Conservation (phyloP, 2,113 vertebrate species). For the Upupa epops region DNA sequence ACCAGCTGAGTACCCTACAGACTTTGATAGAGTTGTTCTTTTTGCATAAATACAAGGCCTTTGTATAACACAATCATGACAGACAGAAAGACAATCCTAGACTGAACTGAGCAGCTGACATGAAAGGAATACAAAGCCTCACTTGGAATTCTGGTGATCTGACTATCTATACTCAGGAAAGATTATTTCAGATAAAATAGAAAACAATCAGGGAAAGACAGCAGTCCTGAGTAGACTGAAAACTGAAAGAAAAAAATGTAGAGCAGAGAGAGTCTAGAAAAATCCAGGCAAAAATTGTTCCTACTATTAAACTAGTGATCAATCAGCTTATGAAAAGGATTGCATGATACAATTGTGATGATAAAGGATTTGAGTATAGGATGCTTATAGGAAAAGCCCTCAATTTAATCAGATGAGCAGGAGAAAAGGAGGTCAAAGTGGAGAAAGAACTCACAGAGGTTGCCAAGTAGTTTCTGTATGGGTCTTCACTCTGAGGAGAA, state of each 20-base stretch:
- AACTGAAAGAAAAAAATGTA: neutral
- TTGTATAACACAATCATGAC: neutral
- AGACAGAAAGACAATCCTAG: neutral
- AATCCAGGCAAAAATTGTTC: neutral
- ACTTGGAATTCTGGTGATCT: neutral
- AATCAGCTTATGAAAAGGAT: neutral
- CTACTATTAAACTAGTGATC: neutral
- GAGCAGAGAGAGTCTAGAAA: neutral
- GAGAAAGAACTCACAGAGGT: neutral
- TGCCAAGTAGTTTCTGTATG: constrained; percentile 27
- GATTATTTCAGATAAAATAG: neutral
- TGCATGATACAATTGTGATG: neutral
- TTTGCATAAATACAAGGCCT: neutral
- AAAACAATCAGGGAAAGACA: neutral
- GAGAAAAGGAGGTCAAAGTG: constrained; percentile 40
- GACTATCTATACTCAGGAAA: neutral
- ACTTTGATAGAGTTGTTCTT: neutral
- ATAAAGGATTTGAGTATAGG: neutral
- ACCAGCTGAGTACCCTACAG: neutral
- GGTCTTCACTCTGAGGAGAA: constrained; percentile 2
- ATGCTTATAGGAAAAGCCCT: neutral
- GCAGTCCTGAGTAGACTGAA: neutral
- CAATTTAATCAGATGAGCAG: constrained; percentile 33
- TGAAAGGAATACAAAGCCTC: neutral
- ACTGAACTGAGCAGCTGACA: neutral